Evolutionary conservation across 2,113 vertebrate genomes (phyloP).

Genomic region (Tragulus kanchil): DNA sequence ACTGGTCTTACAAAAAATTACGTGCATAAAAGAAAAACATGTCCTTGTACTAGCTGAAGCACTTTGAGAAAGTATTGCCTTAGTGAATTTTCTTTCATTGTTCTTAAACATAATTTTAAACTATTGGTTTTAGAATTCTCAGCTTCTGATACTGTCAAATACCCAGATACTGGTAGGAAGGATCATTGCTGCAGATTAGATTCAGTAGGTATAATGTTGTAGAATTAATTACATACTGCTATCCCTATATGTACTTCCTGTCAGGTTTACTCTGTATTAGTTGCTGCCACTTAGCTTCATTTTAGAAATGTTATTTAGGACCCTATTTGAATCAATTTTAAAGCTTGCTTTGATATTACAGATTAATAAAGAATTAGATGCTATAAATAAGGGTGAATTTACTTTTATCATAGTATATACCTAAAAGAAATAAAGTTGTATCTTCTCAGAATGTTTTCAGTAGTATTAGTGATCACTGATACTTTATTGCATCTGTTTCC

Average conservation of each 20-base stretch:
- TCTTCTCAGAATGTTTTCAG: constrained; percentile 54
- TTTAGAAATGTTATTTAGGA: constrained; percentile 6
- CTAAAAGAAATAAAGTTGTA: constrained; percentile 23
- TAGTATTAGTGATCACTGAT: constrained; percentile 16
- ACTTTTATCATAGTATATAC: background rate
- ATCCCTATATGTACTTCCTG: background rate
- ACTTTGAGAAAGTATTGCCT: constrained; percentile 47
- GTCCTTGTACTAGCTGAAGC: constrained; percentile 26
- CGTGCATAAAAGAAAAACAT: constrained; percentile 1
- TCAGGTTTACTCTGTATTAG: background rate
- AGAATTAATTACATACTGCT: constrained; percentile 8
- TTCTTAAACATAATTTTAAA: constrained; percentile 58
- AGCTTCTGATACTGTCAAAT: background rate
- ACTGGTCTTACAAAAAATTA: constrained; percentile 60
- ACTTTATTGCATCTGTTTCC: constrained; percentile 17
- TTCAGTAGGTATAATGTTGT: background rate
- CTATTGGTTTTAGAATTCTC: constrained; percentile 37
- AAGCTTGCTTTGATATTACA: constrained; percentile 15
- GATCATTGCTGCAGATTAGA: background rate
- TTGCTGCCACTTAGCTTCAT: constrained; percentile 27
- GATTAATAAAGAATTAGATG: background rate
- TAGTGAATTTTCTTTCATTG: constrained; percentile 29
- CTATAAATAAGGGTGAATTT: constrained; percentile 57
- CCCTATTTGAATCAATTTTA: constrained; percentile 25
- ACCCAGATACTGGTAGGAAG: too few relatives aligned